phyloP scores from a whole-genome alignment of 2,888 invertebrate genomes.

The Amblyteles armatorius region DNA sequence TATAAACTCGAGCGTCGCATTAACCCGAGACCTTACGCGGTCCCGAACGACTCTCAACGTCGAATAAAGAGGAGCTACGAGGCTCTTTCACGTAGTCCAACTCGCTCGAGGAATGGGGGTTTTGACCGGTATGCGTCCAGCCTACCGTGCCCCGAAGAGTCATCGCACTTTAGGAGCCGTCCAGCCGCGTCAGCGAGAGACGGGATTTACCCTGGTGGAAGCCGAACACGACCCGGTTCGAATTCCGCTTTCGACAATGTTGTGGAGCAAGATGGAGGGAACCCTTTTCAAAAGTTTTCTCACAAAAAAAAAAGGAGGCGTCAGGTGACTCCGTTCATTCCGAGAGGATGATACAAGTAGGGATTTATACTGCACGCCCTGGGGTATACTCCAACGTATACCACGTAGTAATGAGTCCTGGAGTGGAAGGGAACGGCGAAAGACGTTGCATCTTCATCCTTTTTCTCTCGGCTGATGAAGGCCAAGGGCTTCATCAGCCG shows the following conservation, averaged over 20 bases:
- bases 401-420: slow-evolving; percentile 14
- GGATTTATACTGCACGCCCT: slow-evolving; percentile 20
- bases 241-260: slow-evolving; percentile 50
- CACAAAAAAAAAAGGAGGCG: slow-evolving; percentile 37
- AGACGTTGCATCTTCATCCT: slow-evolving; percentile 1
- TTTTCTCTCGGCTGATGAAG: slow-evolving; percentile 13
- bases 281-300: slow-evolving; percentile 55
- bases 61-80: slow-evolving; percentile 50
- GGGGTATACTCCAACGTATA: slow-evolving; percentile 6
- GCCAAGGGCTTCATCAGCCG: slow-evolving; percentile 42
- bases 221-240: slow-evolving; percentile 60
- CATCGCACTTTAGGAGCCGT: slow-evolving; percentile 16
- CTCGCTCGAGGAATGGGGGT: slow-evolving; percentile 5
- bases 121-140: slow-evolving; percentile 21
- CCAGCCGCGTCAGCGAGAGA: slow-evolving; percentile 37
- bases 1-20: slow-evolving; percentile 70
- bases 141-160: slow-evolving; percentile 32
- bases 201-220: slow-evolving; percentile 54
- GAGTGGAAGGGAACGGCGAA: slow-evolving; percentile 38
- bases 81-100: slow-evolving; percentile 41
- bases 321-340: slow-evolving; percentile 49
- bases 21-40: slow-evolving; percentile 60
- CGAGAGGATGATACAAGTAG: slow-evolving; percentile 45
- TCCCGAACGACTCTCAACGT: slow-evolving; percentile 25
- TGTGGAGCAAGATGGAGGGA: slow-evolving; percentile 15